A percentile compares a stretch with the other conserved stretches of the same genome.
phyloP scores from a whole-genome alignment of 1,140 invertebrate species.

The Papilio machaon region DNA sequence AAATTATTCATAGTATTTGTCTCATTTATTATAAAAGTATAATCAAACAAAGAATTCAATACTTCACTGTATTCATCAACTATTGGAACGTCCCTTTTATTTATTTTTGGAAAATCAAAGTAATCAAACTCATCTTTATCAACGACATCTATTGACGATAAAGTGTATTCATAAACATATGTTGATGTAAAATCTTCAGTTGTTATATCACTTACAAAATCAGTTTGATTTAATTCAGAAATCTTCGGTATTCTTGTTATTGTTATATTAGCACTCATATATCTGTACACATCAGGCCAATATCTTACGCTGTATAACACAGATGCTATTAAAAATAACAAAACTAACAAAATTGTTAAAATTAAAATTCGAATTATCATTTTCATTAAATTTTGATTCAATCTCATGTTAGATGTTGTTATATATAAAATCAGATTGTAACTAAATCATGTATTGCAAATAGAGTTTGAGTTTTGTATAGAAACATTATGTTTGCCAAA shows the following conservation, averaged over 20 bases:
- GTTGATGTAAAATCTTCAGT: slow-evolving; percentile 56
- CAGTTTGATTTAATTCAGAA: slow-evolving; percentile 61
- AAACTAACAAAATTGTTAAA: slow-evolving; percentile 62
- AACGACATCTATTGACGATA: slow-evolving; percentile 46
- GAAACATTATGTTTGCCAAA: slow-evolving; percentile 33
- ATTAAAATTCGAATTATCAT: slow-evolving; percentile 62
- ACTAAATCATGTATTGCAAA: slow-evolving; percentile 41
- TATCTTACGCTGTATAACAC: slow-evolving; percentile 66
- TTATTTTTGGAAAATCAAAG: slow-evolving; percentile 49
- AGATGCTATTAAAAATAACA: slow-evolving; percentile 61
- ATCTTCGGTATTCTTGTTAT: slow-evolving; percentile 71
- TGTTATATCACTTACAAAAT: slow-evolving; percentile 52
- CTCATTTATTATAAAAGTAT: slow-evolving; percentile 48
- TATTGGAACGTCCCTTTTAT: slow-evolving; percentile 47
- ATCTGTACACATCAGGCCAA: slow-evolving; percentile 73
- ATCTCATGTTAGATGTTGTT: slow-evolving; percentile 55
- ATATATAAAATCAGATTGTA: slow-evolving; percentile 39
- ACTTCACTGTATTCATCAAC: slow-evolving; percentile 53
- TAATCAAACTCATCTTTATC: slow-evolving; percentile 53
- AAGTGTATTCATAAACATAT: slow-evolving; percentile 49
- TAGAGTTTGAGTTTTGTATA: not conserved
- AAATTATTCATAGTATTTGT: slow-evolving; percentile 49
- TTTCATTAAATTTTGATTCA: slow-evolving; percentile 56
- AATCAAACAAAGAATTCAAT: slow-evolving; percentile 47
- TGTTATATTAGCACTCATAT: slow-evolving; percentile 71